Evolutionary conservation across 2,797 vertebrate genomes (phyloP).

Genomic region (Emys orbicularis): DNA sequence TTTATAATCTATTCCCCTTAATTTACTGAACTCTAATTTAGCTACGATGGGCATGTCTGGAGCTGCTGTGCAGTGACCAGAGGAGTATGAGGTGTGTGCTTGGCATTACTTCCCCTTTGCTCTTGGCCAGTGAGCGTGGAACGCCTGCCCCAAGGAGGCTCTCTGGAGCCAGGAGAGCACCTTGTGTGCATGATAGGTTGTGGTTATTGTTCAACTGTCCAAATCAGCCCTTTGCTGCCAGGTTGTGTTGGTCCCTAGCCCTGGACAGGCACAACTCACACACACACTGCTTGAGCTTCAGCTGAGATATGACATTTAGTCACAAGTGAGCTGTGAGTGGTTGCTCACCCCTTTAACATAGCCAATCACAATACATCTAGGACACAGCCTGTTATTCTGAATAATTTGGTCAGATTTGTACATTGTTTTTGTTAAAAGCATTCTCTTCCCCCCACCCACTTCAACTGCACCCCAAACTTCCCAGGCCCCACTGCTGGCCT

Average conservation of each 20-base stretch:
- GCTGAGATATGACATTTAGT: neutral
- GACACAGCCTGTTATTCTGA: neutral
- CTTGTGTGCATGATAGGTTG: neutral
- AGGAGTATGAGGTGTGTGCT: rapidly evolving
- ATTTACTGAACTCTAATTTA: neutral
- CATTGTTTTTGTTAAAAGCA: neutral
- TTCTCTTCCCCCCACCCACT: neutral
- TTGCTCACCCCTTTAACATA: neutral
- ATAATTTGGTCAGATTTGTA: rapidly evolving
- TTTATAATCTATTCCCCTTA: neutral
- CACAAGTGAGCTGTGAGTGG: neutral
- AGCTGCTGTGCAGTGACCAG: rapidly evolving
- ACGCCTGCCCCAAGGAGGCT: neutral
- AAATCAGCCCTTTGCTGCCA: neutral
- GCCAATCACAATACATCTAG: neutral
- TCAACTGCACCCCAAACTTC: neutral
- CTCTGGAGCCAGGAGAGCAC: rapidly evolving
- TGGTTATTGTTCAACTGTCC: neutral
- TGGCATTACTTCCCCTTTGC: neutral
- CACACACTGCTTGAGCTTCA: neutral
- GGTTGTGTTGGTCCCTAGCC: neutral
- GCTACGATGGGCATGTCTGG: rapidly evolving
- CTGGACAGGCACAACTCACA: neutral
- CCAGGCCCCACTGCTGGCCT: neutral
- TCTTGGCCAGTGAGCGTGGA: rapidly evolving